A percentile compares a stretch with the other conserved stretches of the same genome.
These are phyloP conservation scores for Gymnosoma rotundatum DNA, from an alignment of 2,888 invertebrate species.

Conservation along the genomic window DNA sequence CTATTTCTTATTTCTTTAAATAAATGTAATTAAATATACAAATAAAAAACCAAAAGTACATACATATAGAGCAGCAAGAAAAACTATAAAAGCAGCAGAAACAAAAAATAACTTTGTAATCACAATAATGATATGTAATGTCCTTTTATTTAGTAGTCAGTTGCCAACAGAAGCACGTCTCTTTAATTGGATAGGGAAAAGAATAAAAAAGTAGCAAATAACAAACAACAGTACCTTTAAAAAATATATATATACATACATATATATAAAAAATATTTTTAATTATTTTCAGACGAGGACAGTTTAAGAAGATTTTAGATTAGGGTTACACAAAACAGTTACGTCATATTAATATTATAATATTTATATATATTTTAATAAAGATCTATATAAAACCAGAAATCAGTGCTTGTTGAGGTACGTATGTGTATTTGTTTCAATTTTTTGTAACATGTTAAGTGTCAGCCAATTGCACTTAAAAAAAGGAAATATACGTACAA, in stretches of 20 bases:
- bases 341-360: too few species aligned
- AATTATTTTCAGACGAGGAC: not conserved
- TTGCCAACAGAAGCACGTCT: constrained; percentile 45
- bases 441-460: too few species aligned
- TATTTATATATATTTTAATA: too few species aligned
- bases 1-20: constrained; percentile 73
- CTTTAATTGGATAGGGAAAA: constrained; percentile 46
- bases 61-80: constrained; percentile 1
- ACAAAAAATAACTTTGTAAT: constrained; percentile 63
- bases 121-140: constrained; percentile 71
- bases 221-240: not conserved
- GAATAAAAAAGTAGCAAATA: not conserved
- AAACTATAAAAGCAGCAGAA: constrained; percentile 3
- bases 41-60: constrained; percentile 25
- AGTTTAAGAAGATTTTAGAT: not conserved
- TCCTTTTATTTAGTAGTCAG: constrained; percentile 56
- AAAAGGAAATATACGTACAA: too few species aligned
- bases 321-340: too few species aligned
- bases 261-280: too few species aligned
- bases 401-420: too few species aligned
- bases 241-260: too few species aligned
- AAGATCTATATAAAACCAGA: too few species aligned
- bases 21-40: constrained; percentile 78
- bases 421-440: too few species aligned
- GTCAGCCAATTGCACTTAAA: too few species aligned